A percentile compares a stretch with the other conserved stretches of the same genome.
These are phyloP conservation scores for Frankliniella fusca DNA, from an alignment of 2,888 invertebrate genomes.

Conservation along the genomic window DNA sequence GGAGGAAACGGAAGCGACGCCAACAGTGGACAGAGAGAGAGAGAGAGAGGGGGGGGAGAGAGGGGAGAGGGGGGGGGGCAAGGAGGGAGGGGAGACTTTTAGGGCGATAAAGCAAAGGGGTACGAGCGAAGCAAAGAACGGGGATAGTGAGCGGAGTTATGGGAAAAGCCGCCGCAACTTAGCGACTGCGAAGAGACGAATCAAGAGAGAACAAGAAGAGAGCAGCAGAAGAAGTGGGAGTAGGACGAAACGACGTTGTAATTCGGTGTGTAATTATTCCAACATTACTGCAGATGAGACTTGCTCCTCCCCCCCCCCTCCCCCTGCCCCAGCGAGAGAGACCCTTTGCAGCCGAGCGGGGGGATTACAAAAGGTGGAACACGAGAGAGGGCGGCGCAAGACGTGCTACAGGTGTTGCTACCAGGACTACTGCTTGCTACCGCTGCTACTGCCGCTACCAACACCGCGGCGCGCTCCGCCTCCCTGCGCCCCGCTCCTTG, in stretches of 20 bases:
- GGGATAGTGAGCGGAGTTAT: not conserved
- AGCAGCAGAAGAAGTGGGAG: not conserved
- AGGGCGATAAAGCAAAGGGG: not conserved
- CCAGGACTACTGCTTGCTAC: not conserved
- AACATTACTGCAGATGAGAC: conserved; percentile 1
- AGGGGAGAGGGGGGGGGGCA: not conserved
- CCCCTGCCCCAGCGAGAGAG: too few species aligned
- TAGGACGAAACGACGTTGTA: not conserved
- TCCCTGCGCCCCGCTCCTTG: not conserved
- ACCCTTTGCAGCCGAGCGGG: not conserved
- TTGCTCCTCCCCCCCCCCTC: not conserved
- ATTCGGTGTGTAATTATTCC: conserved; percentile 22
- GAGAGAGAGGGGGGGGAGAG: not conserved
- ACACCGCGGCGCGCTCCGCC: not conserved
- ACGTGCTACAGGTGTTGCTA: not conserved
- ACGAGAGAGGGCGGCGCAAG: not conserved
- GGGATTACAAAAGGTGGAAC: not conserved
- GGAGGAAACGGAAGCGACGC: not conserved
- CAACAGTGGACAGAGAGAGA: not conserved
- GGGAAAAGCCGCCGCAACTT: not conserved
- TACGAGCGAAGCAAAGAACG: not conserved
- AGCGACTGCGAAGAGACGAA: not conserved
- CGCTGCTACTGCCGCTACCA: not conserved
- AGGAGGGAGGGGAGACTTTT: not conserved
- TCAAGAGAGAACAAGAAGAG: not conserved